phyloP scores from a whole-genome alignment of 2,113 vertebrate species.

The Clarias batrachus region DNA sequence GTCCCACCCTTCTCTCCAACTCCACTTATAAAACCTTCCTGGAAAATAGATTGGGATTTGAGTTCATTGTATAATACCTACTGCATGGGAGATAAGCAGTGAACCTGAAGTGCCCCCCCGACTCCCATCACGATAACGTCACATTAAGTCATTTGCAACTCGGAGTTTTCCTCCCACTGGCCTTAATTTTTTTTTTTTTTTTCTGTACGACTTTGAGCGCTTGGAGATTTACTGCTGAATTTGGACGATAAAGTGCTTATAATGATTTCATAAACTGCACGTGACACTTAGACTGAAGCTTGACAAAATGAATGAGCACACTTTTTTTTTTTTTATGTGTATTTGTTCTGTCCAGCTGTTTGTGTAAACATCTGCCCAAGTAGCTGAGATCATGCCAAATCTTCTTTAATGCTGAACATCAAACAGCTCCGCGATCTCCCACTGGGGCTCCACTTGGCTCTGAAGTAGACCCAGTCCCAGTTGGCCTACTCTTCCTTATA shows the following conservation, averaged over 20 bases:
- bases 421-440: conserved; percentile 54
- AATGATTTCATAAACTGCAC: conserved; percentile 62
- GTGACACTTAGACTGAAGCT: conserved; percentile 62
- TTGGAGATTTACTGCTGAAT: conserved; percentile 55
- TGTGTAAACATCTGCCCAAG: conserved; percentile 32
- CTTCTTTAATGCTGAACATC: conserved; percentile 56
- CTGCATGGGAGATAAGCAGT: conserved; percentile 26
- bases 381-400: conserved; percentile 53
- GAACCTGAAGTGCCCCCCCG: conserved; percentile 6
- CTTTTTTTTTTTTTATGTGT: conserved; percentile 13
- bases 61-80: conserved; percentile 13
- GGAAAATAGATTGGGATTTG: conserved; percentile 26
- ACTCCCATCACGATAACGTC: conserved; percentile 29
- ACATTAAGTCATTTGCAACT: conserved; percentile 40
- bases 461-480: conserved; percentile 53
- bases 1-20: conserved; percentile 16
- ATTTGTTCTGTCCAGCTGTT: conserved; percentile 56
- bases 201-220: background rate
- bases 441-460: conserved; percentile 36
- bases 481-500: conserved; percentile 49
- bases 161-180: background rate
- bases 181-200: background rate
- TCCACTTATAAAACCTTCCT: background rate
- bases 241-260: conserved; percentile 47
- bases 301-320: conserved; percentile 45